phyloP scores from a whole-genome alignment of 2,113 vertebrate species.

The Cottus gobio region DNA sequence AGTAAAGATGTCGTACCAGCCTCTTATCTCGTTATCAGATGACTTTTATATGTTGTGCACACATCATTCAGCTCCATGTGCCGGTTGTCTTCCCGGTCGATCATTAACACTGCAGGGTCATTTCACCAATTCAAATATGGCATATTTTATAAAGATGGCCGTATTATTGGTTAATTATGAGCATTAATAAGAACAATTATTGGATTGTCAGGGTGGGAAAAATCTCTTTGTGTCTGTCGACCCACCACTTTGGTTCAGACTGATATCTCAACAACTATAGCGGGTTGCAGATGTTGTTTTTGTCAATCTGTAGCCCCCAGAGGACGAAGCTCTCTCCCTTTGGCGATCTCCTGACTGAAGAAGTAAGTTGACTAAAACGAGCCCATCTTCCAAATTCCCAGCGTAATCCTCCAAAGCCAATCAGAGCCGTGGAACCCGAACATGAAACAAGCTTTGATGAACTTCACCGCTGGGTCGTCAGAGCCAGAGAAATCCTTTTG shows the following conservation, averaged over 20 bases:
- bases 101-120: slow-evolving; percentile 29
- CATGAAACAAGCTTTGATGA: slow-evolving; percentile 62
- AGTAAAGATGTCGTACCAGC: background rate
- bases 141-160: background rate
- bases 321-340: background rate
- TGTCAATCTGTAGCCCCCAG: background rate
- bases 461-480: slow-evolving; percentile 25
- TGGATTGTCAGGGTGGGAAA: background rate
- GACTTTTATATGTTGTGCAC: slow-evolving; percentile 69
- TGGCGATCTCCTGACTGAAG: background rate
- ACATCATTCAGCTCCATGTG: slow-evolving; percentile 41
- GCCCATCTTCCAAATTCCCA: background rate
- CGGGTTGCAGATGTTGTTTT: background rate
- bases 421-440: slow-evolving; percentile 1
- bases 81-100: slow-evolving; percentile 32
- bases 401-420: background rate
- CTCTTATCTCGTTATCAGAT: slow-evolving; percentile 67
- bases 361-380: slow-evolving; percentile 11
- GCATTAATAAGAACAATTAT: background rate
- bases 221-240: background rate
- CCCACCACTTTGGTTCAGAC: background rate
- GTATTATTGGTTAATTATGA: background rate
- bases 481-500: slow-evolving; percentile 17
- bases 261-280: background rate
- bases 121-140: background rate